phyloP scores from a whole-genome alignment of 1,140 invertebrate species.

The Bombus breviceps region DNA sequence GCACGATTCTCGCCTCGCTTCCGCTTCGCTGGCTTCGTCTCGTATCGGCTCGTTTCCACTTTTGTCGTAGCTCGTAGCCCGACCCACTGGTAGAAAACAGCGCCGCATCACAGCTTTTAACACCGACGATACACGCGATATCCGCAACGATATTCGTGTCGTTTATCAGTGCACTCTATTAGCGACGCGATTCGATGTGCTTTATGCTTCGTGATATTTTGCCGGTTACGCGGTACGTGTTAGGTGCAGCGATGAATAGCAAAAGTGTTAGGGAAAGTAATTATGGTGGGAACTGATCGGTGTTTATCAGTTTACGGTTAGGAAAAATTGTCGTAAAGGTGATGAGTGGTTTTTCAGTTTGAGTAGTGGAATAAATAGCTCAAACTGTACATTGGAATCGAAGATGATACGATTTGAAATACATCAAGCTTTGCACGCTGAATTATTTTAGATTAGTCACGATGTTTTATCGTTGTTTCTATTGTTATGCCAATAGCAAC shows the following conservation, averaged over 20 bases:
- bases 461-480: no score
- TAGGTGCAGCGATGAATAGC: no score
- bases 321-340: no score
- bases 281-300: neutral
- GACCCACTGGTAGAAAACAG: slow-evolving; percentile 18
- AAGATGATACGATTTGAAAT: no score
- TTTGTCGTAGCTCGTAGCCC: slow-evolving; percentile 53
- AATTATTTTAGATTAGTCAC: no score
- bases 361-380: no score
- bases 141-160: slow-evolving; percentile 48
- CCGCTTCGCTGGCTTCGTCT: slow-evolving; percentile 47
- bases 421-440: no score
- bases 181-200: slow-evolving; percentile 14
- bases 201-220: slow-evolving; percentile 6
- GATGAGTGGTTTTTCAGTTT: no score
- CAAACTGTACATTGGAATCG: no score
- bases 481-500: no score
- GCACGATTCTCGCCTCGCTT: slow-evolving; percentile 55
- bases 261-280: neutral
- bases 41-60: slow-evolving; percentile 64
- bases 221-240: neutral
- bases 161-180: slow-evolving; percentile 46
- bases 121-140: slow-evolving; percentile 43
- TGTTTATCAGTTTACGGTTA: neutral
- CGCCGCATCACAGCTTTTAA: slow-evolving; percentile 38